phyloP scores from a whole-genome alignment of 2,113 vertebrate species.

The Aegypius monachus region DNA sequence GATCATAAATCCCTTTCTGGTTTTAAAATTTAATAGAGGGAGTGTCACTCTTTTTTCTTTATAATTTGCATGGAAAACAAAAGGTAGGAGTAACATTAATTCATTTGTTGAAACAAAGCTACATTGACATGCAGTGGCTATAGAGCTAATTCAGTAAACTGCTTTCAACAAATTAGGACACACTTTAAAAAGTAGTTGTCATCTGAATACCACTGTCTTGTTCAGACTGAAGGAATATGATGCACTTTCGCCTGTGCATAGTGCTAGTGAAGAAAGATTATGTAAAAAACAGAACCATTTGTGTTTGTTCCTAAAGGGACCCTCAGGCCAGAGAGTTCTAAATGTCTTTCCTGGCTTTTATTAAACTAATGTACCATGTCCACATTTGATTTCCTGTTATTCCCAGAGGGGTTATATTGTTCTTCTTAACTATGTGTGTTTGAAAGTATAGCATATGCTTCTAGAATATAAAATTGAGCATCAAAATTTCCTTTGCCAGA shows the following conservation, averaged over 20 bases:
- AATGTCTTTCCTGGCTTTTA: slow-evolving; percentile 26
- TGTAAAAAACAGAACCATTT: not conserved
- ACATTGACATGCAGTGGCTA: not conserved
- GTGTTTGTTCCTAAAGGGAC: slow-evolving; percentile 9
- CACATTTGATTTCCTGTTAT: slow-evolving; percentile 20
- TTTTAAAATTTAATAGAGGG: not conserved
- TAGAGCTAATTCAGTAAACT: not conserved
- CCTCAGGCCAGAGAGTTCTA: not conserved
- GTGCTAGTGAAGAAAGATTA: not conserved
- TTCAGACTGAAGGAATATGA: not conserved
- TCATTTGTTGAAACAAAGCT: not conserved
- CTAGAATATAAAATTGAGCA: not conserved
- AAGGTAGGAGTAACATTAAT: not conserved
- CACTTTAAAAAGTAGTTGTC: not conserved
- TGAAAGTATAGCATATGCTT: not conserved
- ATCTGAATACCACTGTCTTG: not conserved
- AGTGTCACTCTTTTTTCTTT: not conserved
- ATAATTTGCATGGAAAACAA: not conserved
- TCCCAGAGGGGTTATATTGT: not conserved
- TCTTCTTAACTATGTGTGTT: not conserved
- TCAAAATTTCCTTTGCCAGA: not conserved
- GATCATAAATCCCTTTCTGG: not conserved
- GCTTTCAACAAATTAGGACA: not conserved
- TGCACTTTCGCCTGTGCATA: not conserved
- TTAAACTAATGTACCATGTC: slow-evolving; percentile 47